Evolutionary conservation across 2,888 invertebrate genomes (phyloP).

Genomic region (Eutolmus rufibarbis): DNA sequence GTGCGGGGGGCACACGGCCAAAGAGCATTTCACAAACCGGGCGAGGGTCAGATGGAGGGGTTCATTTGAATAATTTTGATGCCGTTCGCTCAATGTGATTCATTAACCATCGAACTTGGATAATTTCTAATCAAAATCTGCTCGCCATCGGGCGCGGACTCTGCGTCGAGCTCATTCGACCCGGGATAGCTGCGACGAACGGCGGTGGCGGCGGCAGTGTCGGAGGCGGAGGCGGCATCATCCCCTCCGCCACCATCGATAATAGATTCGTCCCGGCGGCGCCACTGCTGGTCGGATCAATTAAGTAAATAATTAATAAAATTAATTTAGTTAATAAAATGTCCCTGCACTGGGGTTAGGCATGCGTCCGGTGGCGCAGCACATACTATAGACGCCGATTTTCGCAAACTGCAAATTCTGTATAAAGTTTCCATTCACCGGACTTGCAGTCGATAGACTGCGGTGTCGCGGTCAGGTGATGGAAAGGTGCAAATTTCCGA

Average conservation of each 20-base stretch:
- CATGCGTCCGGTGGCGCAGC: not conserved
- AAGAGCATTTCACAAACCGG: not conserved
- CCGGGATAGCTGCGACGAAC: not conserved
- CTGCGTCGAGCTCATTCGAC: not conserved
- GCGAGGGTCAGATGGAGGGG: not conserved
- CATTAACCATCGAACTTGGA: constrained; percentile 22
- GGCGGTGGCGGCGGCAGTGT: not conserved
- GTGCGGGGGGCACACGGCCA: not conserved
- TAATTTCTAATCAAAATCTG: constrained; percentile 37
- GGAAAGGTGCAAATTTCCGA: not conserved
- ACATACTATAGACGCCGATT: not conserved
- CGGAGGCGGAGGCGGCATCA: not conserved
- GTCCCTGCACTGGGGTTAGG: constrained; percentile 1
- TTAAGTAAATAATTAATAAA: constrained; percentile 41
- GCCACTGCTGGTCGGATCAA: constrained; percentile 31
- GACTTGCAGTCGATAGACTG: not conserved
- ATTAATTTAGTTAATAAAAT: constrained; percentile 39
- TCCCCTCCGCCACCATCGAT: not conserved
- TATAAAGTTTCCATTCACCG: not conserved
- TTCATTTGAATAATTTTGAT: not conserved
- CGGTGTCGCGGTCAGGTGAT: not conserved
- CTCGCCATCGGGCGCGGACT: not conserved
- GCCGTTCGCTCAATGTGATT: constrained; percentile 10
- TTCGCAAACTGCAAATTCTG: not conserved
- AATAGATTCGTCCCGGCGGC: constrained; percentile 31